Base-by-base conservation (phyloP, 1,140 invertebrate genomes). In the Meloidogyne chitwoodi region DNA sequence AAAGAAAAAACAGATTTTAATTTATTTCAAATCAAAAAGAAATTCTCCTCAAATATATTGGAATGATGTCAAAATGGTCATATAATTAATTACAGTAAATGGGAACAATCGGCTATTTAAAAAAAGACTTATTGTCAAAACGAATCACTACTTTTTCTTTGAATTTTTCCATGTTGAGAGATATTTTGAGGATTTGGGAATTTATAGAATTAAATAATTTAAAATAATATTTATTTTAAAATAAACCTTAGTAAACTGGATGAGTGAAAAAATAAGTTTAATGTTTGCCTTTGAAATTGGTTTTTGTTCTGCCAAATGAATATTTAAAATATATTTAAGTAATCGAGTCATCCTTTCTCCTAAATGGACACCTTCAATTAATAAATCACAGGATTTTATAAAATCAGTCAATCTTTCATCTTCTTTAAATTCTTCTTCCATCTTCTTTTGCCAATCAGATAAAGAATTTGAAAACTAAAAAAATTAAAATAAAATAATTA, bases 261-360 rank as follows among this genome's bases (percentile, higher is more conserved):
- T 90, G 14, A 95, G 88, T 85, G 91, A 90, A 88, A 93, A 95
- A 34, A 96, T 88, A 22, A 90, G 90, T 56, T 92, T 89, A 5
- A 94, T 91, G 48, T 91, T 90, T 29, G 91, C 91, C 87, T 93
- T 93, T 1, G 91, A 91, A 88, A 96, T 91, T 22, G 93, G 92
- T 83, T 91, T 91, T 61, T 91, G 90, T 44, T 93, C 88, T 14
- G 90, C 88, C 1, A 92, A 90, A 87, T 95, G 93, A 56, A 94
- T 88, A 89, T 93, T 94, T 72, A 93, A 92, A n/a, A 94, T 88
- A 72, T 89, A 88, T 41, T 88, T 87, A 3, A 90, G 87, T 89
- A 88, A 89, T 85, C 92, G 91, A 68, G 84, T 87, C 22, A 90
- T 88, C 69, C 82, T 87, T 78, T 87, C 86, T 16, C 88, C 88